Percentiles rank a stretch among this genome's conserved stretches.
Conservation (phyloP, 2,797 vertebrate genomes). For the Delichon dasypus region DNA sequence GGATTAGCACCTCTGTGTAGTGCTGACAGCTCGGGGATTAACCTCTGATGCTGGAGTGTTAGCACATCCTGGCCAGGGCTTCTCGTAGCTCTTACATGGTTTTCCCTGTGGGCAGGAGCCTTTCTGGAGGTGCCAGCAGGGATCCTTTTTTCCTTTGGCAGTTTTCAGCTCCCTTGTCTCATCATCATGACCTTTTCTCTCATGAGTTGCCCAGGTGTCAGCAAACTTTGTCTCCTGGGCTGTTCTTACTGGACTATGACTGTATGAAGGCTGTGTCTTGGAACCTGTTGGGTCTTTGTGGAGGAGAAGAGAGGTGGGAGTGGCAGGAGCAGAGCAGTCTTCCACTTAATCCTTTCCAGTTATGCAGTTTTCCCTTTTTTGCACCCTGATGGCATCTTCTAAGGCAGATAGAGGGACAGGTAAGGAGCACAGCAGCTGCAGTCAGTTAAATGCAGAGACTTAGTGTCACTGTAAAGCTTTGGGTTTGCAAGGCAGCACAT, state of each 20-base stretch:
- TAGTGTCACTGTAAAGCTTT: neutral
- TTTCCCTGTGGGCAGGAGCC: neutral
- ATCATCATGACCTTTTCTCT: neutral
- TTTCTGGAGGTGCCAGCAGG: neutral
- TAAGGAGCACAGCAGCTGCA: neutral
- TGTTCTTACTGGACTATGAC: neutral
- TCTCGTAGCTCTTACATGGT: neutral
- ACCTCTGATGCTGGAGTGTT: constrained; percentile 1
- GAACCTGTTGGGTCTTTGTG: neutral
- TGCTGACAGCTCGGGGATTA: constrained; percentile 29
- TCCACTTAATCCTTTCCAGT: neutral
- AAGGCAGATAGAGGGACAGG: neutral
- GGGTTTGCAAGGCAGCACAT: neutral
- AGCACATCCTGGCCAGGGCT: neutral
- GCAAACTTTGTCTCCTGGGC: neutral
- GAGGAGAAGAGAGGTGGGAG: neutral
- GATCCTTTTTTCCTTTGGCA: neutral
- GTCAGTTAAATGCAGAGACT: neutral
- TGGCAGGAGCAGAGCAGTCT: neutral
- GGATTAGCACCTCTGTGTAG: constrained; percentile 33
- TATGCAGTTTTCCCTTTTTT: neutral
- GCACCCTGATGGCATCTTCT: neutral
- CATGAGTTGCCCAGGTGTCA: neutral
- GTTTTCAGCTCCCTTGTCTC: neutral
- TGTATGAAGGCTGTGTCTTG: neutral